Evolutionary conservation across 2,113 vertebrate genomes (phyloP), one percentile per base, ranked within the genome.

Genomic region (Gobiocypris rarus): DNA sequence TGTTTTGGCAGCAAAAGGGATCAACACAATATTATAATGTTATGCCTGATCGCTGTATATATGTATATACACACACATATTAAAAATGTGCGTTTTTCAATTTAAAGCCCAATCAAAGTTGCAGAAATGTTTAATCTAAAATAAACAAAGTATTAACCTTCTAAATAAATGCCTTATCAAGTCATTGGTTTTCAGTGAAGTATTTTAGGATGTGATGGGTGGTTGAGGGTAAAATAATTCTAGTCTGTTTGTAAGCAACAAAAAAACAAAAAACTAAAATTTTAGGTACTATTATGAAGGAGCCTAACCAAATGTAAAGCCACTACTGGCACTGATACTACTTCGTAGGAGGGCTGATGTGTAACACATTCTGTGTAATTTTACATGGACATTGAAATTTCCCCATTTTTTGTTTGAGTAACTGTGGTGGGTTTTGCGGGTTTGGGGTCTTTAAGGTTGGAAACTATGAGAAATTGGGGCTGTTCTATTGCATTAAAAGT

Each of bases 391-490:
- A 45, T 15, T 63, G 24, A 63, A 61, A 38, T 63, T 43, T 78
- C 38, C 54, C 56, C 43, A 45, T 61, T 78, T 78, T 78, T 45
- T 0, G 1, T 61, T 17, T 78, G 56, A 78, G 34, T 78, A 78
- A 63, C 38, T 63, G 22, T 77, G 52, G 6, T 77, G 31, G 75
- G 31, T 77, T 77, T 77, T 9, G 38, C 41, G 31, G 52, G 75
- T 77, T 77, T 38, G 6, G 69, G 76, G 76, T 78, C 76, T 78
- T 78, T 15, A 0, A 1, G 56, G 38, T 61, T 82, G 73, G 84
- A 86, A 86, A 82, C 38, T 45, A 22, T 77, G 61, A 82, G 11
- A 31, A 19, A 59, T 48, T 38, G 63, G 73, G 24, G n/a, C 59
- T 54, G 22, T 63, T 65, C 31, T 58, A 14, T 6, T 15, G n/a